Evolutionary conservation across 2,888 invertebrate genomes (phyloP).

Genomic region (Anthophora plumipes): DNA sequence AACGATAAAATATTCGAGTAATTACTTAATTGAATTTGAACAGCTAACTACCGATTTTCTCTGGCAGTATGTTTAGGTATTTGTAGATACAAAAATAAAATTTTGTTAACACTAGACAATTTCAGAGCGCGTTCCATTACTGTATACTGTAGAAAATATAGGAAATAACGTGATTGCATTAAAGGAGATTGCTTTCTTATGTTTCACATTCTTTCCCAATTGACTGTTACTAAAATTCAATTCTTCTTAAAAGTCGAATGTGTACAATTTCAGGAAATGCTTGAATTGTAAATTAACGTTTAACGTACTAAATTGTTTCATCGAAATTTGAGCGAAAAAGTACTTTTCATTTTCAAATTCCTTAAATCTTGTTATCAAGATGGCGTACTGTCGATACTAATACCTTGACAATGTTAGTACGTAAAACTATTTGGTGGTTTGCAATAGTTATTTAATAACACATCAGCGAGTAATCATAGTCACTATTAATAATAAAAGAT

Average conservation of each 20-base stretch:
- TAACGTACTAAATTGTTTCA: background rate
- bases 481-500: background rate
- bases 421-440: no score
- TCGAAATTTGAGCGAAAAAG: no score
- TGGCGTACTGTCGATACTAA: no score
- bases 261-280: background rate
- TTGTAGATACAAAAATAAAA: conserved; percentile 28
- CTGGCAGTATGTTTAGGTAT: conserved; percentile 18
- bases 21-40: background rate
- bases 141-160: conserved; percentile 48
- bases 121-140: conserved; percentile 16
- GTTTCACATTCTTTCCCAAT: background rate
- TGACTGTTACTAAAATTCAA: background rate
- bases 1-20: background rate
- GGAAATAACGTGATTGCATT: conserved; percentile 1
- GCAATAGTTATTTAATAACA: no score
- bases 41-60: background rate
- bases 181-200: background rate
- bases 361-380: no score
- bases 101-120: conserved; percentile 16
- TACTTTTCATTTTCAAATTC: no score
- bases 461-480: no score
- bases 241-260: background rate
- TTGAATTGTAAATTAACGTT: background rate
- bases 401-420: no score